Percentiles rank a stretch among this genome's conserved stretches.
Conservation (phyloP, 2,888 invertebrate species). For the Pollenia amentaria region DNA sequence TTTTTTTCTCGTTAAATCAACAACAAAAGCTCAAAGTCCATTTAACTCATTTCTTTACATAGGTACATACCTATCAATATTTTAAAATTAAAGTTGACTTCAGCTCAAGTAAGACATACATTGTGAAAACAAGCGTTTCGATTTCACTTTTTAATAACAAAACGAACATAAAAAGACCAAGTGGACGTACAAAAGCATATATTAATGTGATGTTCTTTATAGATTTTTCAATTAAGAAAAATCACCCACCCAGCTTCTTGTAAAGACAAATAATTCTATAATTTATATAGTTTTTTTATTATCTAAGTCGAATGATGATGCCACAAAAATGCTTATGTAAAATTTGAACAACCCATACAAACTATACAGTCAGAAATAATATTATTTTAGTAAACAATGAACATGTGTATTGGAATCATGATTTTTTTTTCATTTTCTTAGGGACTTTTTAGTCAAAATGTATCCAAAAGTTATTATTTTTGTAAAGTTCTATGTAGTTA, state of each 20-base stretch:
- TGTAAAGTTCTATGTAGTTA: not conserved
- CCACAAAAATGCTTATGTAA: slow-evolving; percentile 52
- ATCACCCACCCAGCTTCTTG: slow-evolving; percentile 5
- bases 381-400: slow-evolving; percentile 33
- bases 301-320: slow-evolving; percentile 31
- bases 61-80: too few species aligned
- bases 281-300: slow-evolving; percentile 10
- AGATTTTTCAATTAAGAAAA: slow-evolving; percentile 44
- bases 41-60: slow-evolving; percentile 52
- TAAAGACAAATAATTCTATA: not conserved
- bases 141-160: slow-evolving; percentile 5
- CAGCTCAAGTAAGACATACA: slow-evolving; percentile 19
- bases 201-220: slow-evolving; percentile 24
- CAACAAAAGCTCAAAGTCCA: slow-evolving; percentile 67
- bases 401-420: not conserved
- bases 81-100: not conserved
- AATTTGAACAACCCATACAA: slow-evolving; percentile 7
- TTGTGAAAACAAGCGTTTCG: not conserved
- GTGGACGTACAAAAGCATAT: slow-evolving; percentile 6
- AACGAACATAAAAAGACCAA: slow-evolving; percentile 8
- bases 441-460: not conserved
- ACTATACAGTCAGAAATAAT: not conserved
- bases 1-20: slow-evolving; percentile 9
- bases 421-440: not conserved
- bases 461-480: slow-evolving; percentile 10